Evolutionary conservation across 2,888 invertebrate genomes (phyloP), one percentile per base, ranked within the genome.

Genomic region (Buathra laborator): DNA sequence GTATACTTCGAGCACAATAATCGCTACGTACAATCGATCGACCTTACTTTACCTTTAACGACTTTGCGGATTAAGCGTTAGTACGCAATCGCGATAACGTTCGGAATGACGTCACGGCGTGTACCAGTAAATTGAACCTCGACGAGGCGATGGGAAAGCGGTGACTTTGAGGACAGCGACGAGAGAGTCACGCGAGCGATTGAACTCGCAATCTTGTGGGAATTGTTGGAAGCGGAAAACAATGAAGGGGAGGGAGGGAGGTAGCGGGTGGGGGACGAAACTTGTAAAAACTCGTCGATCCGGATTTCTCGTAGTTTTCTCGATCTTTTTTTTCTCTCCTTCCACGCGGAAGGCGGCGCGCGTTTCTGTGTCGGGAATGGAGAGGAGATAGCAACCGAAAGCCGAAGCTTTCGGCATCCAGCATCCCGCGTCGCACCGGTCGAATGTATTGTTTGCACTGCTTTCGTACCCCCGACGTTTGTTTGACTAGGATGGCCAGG

Each of bases 401-500:
- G 46, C 43, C 46, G 48, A 62, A 64, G 70, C 81, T 83, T 81
- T 81, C 83, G 84, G 87, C 87, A 87, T 88, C 86, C 88, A 88
- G 86, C 87, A 87, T 86, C 82, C 86, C 74, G 86, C 88, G 89
- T 86, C 86, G 89, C 87, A 84, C 85, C 85, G 87, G 82, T 83
- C 37, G 87, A 84, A 86, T 81, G 81, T 87, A 89, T 85, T 90
- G 90, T 91, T 90, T 90, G 89, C 89, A 87, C 90, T 89, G 87
- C 88, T 89, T 92, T 91, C 89, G 89, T 89, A 86, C 88, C 29
- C 29, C 59, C 67, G 87, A 37, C 37, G 89, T 87, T 81, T 93
- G 91, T 94, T 94, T 94, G 93, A 93, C 92, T 92, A 93, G 93
- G 93, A 92, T 90, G 56, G 89, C 91, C 93, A 93, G 93, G 93